phyloP scores from a whole-genome alignment of 2,113 vertebrate species.

The Stigmatopora nigra region DNA sequence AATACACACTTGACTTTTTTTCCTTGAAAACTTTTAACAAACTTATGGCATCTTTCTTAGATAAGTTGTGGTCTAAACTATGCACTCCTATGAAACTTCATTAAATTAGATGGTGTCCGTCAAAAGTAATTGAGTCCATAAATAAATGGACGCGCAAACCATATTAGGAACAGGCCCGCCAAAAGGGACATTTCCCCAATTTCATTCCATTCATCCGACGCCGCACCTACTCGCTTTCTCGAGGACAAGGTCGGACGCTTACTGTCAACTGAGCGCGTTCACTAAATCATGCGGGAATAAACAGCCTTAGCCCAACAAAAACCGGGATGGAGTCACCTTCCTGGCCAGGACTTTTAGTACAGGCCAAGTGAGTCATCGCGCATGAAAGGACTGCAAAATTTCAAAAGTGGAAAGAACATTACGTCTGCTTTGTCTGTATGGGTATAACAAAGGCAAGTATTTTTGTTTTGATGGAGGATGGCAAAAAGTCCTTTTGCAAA shows the following conservation, averaged over 20 bases:
- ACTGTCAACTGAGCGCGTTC: not conserved
- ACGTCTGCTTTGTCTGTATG: not conserved
- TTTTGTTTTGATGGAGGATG: not conserved
- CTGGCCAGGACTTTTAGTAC: constrained; percentile 4
- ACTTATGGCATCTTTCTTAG: not conserved
- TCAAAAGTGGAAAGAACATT: not conserved
- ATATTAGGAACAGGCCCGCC: not conserved
- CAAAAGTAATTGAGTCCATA: not conserved
- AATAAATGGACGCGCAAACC: constrained; percentile 1
- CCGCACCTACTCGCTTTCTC: not conserved
- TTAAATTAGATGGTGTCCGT: not conserved
- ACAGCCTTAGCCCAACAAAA: not conserved
- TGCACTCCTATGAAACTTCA: not conserved
- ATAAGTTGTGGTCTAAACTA: not conserved
- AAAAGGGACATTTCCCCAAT: constrained; percentile 1
- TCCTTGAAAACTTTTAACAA: not conserved
- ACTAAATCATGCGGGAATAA: constrained; percentile 3
- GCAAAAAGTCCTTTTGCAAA: not conserved
- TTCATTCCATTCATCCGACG: constrained; percentile 14
- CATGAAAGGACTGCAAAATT: not conserved
- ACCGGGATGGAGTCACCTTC: not conserved
- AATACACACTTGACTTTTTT: not conserved
- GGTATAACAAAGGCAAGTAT: not conserved
- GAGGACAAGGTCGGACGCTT: constrained; percentile 1
- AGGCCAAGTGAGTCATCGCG: constrained; percentile 5